Evolutionary conservation across 2,888 invertebrate species (phyloP).

Genomic region (Tuberolachnus salignus): DNA sequence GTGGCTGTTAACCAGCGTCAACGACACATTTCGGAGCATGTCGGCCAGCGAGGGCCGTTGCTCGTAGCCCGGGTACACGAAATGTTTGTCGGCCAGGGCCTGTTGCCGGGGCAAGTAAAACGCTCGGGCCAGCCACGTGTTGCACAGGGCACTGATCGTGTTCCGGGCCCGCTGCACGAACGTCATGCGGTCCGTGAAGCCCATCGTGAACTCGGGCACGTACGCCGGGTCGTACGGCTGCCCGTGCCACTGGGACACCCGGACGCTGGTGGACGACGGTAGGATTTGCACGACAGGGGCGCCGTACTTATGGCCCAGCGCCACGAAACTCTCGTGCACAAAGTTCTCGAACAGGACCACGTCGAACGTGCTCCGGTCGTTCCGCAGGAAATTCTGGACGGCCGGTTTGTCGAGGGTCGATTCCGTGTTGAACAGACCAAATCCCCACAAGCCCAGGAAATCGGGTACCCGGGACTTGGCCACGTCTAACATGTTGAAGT

Average conservation of each 20-base stretch:
- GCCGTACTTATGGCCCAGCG: conserved; percentile 60
- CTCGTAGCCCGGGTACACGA: conserved; percentile 32
- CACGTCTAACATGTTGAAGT: neutral
- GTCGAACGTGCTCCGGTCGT: conserved; percentile 4
- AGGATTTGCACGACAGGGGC: conserved; percentile 60
- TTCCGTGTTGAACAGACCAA: conserved; percentile 1
- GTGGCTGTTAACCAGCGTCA: conserved; percentile 60
- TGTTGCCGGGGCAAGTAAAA: conserved; percentile 9
- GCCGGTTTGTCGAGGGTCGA: neutral
- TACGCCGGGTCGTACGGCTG: conserved; percentile 34
- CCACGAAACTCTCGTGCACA: conserved; percentile 60
- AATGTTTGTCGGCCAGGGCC: conserved; percentile 12
- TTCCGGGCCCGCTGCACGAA: neutral
- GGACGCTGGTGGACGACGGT: neutral
- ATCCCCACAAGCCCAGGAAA: neutral
- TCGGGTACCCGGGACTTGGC: neutral
- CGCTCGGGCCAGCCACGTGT: neutral
- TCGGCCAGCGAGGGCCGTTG: conserved; percentile 57
- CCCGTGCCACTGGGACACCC: conserved; percentile 12
- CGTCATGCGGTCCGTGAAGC: conserved; percentile 14
- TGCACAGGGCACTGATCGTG: conserved; percentile 8
- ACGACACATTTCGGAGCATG: conserved; percentile 57
- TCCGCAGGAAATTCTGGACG: neutral
- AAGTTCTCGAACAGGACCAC: conserved; percentile 19
- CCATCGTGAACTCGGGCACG: conserved; percentile 23